These are phyloP conservation scores for Aspidiotus rigidus DNA, from an alignment of 2,888 invertebrate genomes.

Conservation along the genomic window DNA sequence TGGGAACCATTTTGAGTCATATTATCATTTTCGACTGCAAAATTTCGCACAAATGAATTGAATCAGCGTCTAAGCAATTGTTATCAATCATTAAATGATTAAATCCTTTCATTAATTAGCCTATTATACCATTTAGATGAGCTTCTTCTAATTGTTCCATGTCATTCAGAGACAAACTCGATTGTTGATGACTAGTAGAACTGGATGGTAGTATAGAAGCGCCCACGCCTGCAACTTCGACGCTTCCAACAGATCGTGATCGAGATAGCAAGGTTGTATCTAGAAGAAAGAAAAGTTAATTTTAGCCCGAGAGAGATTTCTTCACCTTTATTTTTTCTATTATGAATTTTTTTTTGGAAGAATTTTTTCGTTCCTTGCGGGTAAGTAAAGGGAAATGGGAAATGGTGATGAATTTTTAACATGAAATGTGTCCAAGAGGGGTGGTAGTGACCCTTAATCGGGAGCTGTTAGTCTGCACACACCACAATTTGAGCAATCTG, in stretches of 20 bases:
- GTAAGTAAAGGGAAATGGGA: too few relatives aligned
- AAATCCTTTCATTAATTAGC: background rate
- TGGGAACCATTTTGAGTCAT: slow-evolving; percentile 14
- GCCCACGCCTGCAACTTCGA: slow-evolving; percentile 45
- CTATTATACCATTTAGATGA: slow-evolving; percentile 36
- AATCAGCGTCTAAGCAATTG: too few relatives aligned
- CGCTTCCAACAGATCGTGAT: slow-evolving; percentile 68
- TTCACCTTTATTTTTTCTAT: too few relatives aligned
- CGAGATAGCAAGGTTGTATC: slow-evolving; percentile 47
- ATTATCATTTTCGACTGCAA: slow-evolving; percentile 29
- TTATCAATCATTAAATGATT: background rate
- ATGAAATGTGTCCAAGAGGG: too few relatives aligned
- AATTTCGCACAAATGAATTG: background rate
- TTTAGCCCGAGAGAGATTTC: too few relatives aligned
- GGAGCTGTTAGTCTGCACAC: too few relatives aligned
- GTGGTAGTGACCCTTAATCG: too few relatives aligned
- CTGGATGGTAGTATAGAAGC: slow-evolving; percentile 47
- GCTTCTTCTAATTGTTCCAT: slow-evolving; percentile 53
- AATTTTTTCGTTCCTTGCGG: too few relatives aligned
- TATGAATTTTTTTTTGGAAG: too few relatives aligned
- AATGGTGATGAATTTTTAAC: too few relatives aligned
- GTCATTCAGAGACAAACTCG: slow-evolving; percentile 64
- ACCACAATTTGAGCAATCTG: too few relatives aligned
- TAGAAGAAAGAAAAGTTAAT: background rate
- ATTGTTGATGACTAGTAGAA: slow-evolving; percentile 55